Percentiles rank a stretch among this genome's conserved stretches.
Evolutionary conservation across 53 echinoderm and acorn worm genomes (phyloP).

Genomic region (Arbacia lixula): DNA sequence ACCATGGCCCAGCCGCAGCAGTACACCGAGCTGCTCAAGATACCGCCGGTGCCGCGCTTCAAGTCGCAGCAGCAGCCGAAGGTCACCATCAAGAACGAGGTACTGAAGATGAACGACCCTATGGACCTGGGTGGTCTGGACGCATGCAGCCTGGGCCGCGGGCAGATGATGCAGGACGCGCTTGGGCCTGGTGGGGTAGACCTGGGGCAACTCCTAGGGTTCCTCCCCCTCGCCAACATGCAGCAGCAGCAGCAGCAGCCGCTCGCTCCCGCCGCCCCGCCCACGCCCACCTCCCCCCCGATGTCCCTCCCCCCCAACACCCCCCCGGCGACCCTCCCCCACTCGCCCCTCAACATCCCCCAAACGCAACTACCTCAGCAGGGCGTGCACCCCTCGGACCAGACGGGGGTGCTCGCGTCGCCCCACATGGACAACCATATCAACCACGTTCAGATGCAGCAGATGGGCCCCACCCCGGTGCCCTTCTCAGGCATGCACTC

Average conservation of each 20-base stretch:
- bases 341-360: conserved; percentile 74
- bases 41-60: conserved; percentile 86
- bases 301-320: conserved; percentile 67
- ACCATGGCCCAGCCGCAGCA: conserved; percentile 70
- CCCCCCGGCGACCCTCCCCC: conserved; percentile 76
- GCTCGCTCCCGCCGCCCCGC: conserved; percentile 55
- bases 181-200: conserved; percentile 83
- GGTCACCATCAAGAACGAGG: conserved; percentile 65
- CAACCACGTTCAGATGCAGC: conserved; percentile 72
- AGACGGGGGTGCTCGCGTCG: conserved; percentile 57
- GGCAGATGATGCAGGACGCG: conserved; percentile 75
- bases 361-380: conserved; percentile 82
- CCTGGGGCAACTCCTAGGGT: conserved; percentile 86
- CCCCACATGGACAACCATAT: conserved; percentile 70
- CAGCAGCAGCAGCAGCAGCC: conserved; percentile 61
- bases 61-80: conserved; percentile 50
- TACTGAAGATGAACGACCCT: conserved; percentile 67
- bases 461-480: conserved; percentile 66
- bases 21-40: conserved; percentile 86
- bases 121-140: conserved; percentile 75
- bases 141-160: conserved; percentile 38
- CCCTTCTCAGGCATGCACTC: conserved; percentile 82
- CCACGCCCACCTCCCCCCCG: conserved; percentile 68
- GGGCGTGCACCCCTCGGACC: conserved; percentile 64
- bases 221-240: conserved; percentile 73